Base-by-base conservation (phyloP, 2,888 invertebrate genomes). In the Camptogramma bilineatum region DNA sequence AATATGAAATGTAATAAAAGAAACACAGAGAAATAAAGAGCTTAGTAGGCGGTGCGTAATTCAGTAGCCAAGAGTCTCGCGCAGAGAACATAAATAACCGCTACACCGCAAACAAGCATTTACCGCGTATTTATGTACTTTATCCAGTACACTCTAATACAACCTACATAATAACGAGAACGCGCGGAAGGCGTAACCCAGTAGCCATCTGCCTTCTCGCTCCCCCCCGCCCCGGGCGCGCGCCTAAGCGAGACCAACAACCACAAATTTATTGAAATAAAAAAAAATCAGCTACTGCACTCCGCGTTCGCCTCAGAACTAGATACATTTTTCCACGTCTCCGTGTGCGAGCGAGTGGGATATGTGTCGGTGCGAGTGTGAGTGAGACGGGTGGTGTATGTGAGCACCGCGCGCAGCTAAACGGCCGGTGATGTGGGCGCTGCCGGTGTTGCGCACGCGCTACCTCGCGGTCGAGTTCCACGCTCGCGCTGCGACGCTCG, bases 201-300 rank as follows among this genome's bases (percentile, higher is more conserved):
- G 93, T 90, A 85, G 93, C 91, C 82, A 83, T 88, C 84, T 80
- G 76, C 85, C 85, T 83, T 88, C 90, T 86, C 90, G 79, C 87
- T 91, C 88, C 77, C 81, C 80, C 85, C 80, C 84, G 87, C 89
- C 89, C 82, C 87, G 78, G 88, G 89, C 91, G 88, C 84, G 88
- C 88, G 89, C 84, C 86, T 85, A 87, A 91, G 90, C 88, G 90
- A 90, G 88, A 90, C 90, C 88, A 85, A 91, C 88, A 85, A 91
- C 87, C 89, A 90, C 91, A 91, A 92, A 93, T 92, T 93, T 92
- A 93, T 93, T 91, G 90, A 92, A 91, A 91, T 86, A 88, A 89
- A 88, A 90, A 55, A 91, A 89, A 87, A 88, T 78, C 73, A 70
- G 93, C 93, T 93, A 93, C 93, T 89, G 93, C 90, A 91, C 90